A percentile compares a stretch with the other conserved stretches of the same genome.
These are phyloP conservation scores for Cylas formicarius DNA, from an alignment of 1,140 invertebrate species.

Conservation along the genomic window DNA sequence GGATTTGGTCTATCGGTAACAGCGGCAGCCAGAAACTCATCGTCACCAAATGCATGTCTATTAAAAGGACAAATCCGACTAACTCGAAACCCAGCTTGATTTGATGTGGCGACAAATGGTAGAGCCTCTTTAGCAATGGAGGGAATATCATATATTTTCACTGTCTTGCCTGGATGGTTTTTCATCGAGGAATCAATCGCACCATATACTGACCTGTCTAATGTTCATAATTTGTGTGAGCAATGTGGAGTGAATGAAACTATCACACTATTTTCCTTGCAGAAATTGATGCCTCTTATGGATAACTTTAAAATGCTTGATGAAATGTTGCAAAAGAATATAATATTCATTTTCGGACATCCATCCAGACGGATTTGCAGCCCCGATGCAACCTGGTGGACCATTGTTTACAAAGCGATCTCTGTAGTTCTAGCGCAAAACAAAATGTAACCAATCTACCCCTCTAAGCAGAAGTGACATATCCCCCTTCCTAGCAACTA, in stretches of 20 bases:
- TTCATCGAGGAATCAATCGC: conserved; percentile 27
- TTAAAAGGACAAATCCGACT: conserved; percentile 12
- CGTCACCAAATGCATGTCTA: conserved; percentile 10
- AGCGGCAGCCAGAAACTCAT: conserved; percentile 10
- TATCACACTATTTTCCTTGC: conserved; percentile 36
- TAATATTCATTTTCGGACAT: conserved; percentile 23
- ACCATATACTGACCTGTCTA: conserved; percentile 39
- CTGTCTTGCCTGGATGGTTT: conserved; percentile 1
- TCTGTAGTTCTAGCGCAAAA: conserved; percentile 3
- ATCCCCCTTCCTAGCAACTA: conserved; percentile 3
- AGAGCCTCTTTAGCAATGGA: conserved; percentile 6
- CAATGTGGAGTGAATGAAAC: conserved; percentile 37
- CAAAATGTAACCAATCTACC: neutral
- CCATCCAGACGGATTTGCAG: conserved; percentile 15
- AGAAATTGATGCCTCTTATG: conserved; percentile 24
- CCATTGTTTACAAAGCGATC: conserved; percentile 14
- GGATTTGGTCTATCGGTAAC: conserved; percentile 14
- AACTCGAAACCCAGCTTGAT: conserved; percentile 7
- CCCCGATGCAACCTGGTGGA: conserved; percentile 13
- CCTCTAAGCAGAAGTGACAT: neutral
- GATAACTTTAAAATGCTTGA: conserved; percentile 28
- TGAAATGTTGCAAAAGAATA: conserved; percentile 37
- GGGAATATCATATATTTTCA: neutral
- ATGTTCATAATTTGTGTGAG: conserved; percentile 41
- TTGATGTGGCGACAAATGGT: neutral